Evolutionary conservation across 2,797 vertebrate genomes (phyloP), one percentile per base, ranked within the genome.

Genomic region (Perodicticus potto): DNA sequence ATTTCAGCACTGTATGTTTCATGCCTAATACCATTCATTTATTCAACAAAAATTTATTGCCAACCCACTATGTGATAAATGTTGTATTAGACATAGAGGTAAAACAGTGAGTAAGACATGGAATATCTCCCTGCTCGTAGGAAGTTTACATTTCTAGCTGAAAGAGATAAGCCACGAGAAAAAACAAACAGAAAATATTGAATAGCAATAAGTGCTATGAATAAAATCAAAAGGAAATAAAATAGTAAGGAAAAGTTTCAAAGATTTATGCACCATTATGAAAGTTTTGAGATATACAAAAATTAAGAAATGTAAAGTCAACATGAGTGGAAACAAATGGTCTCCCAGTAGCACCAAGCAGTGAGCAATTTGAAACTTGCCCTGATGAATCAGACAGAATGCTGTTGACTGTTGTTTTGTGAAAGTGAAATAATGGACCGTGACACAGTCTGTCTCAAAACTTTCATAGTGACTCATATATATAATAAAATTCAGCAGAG

Each of bases 171-270:
- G 8, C 6, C 16, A 19, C 69, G 65, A 83, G 40, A 74, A 59
- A 86, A 95, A 93, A 89, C 22, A 86, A 69, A 70, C 16, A 69
- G 40, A 67, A 70, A 61, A 3, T 25, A 78, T 43, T 45, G 84
- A 29, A 57, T 86, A 95, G 77, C 49, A 59, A 34, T 73, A 76
- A 87, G 17, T 61, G 2, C 3, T 91, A 16, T 80, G 29, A 91
- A 55, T 63, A 74, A 95, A 91, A 86, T 72, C 53, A 77, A 83
- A 88, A 76, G 7, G 16, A 88, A 95, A 74, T 55, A 7, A 6
- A 76, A 40, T 3, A 1, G 3, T 63, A 37, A 89, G 20, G 84
- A 63, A 53, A 88, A 92, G 34, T 10, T 82, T 96, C 17, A 83
- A 91, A 59, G 57, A 63, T 53, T 53, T 53, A 53, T 16, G 14